Percentiles rank a stretch among this genome's conserved stretches.
Evolutionary conservation across 1,140 invertebrate genomes (phyloP).

Genomic region (Pygmarrhopalites habei): DNA sequence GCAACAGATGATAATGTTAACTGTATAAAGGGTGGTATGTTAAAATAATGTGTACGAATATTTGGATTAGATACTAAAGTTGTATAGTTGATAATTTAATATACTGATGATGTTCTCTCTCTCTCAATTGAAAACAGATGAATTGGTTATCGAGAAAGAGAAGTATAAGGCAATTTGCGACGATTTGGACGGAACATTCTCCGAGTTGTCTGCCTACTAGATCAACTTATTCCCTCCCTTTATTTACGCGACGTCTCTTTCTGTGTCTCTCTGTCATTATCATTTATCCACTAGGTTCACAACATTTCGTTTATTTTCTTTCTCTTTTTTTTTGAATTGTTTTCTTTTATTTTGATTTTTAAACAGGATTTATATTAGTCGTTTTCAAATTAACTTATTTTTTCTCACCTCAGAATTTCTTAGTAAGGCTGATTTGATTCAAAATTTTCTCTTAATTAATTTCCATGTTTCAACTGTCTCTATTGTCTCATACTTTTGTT

Average conservation of each 20-base stretch:
- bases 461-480: too few relatives aligned
- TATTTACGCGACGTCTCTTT: background rate
- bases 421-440: too few relatives aligned
- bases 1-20: too few relatives aligned
- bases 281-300: background rate
- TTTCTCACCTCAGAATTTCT: background rate
- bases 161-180: conserved; percentile 99
- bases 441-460: too few relatives aligned
- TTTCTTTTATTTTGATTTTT: background rate
- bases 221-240: too few relatives aligned
- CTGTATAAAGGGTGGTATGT: too few relatives aligned
- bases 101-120: too few relatives aligned
- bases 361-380: background rate
- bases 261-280: background rate
- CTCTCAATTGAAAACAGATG: too few relatives aligned
- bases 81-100: too few relatives aligned
- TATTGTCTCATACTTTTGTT: too few relatives aligned
- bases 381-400: background rate
- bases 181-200: conserved; percentile 96
- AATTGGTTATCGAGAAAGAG: conserved; percentile 96
- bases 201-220: conserved; percentile 86
- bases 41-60: too few relatives aligned
- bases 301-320: background rate
- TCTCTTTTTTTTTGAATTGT: background rate
- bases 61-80: too few relatives aligned